phyloP scores from a whole-genome alignment of 2,797 vertebrate genomes.

The Gymnothorax reevesii region DNA sequence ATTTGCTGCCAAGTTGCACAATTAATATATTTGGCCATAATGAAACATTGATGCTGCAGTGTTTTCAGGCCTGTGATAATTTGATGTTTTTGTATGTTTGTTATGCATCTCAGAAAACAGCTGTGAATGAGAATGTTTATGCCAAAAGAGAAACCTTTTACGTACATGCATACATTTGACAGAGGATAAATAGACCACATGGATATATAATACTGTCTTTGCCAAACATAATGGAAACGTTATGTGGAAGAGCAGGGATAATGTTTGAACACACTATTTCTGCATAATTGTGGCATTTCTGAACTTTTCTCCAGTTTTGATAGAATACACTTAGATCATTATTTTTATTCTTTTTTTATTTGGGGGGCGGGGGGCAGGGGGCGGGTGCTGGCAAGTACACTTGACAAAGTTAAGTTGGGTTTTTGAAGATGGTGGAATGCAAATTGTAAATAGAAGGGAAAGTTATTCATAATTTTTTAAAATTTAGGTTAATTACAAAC shows the following conservation, averaged over 20 bases:
- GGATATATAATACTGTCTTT: not conserved
- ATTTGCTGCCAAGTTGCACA: not conserved
- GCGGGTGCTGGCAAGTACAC: not conserved
- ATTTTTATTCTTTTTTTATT: not conserved
- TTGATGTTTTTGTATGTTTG: not conserved
- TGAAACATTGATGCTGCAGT: not conserved
- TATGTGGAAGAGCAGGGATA: not conserved
- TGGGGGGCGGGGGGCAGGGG: too few species aligned
- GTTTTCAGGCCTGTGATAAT: not conserved
- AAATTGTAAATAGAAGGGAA: not conserved
- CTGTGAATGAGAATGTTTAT: too few species aligned
- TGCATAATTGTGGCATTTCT: not conserved
- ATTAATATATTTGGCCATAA: not conserved
- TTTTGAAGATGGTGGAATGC: not conserved
- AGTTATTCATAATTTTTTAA: not conserved
- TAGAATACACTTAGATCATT: not conserved
- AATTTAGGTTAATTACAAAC: not conserved
- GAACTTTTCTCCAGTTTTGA: not conserved
- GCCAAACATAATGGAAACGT: not conserved
- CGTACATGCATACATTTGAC: too few species aligned
- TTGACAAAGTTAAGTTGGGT: not conserved
- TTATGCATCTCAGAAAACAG: too few species aligned
- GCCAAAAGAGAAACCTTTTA: too few species aligned
- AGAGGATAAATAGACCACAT: not conserved
- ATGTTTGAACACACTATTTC: not conserved